Base-by-base conservation (phyloP, 2,797 vertebrate genomes). In the Microctenopoma lineatum region DNA sequence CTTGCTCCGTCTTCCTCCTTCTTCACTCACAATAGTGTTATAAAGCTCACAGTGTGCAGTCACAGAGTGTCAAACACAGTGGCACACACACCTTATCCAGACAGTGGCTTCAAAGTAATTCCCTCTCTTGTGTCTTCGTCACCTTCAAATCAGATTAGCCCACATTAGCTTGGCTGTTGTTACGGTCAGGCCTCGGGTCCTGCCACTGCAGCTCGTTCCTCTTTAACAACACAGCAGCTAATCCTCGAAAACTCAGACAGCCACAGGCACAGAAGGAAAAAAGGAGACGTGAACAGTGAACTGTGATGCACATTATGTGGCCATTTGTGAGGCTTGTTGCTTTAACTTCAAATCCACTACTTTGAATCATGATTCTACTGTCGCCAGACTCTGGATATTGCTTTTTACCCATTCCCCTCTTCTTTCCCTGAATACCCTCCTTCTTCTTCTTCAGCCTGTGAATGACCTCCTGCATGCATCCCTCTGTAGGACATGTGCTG, bases 91-190 rank as follows among this genome's bases (percentile, higher is more conserved):
- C 29, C 52, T 64, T 57, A 73, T 80, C 59, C 74, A 70, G 56
- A 79, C 63, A 69, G 45, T 52, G 58, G 73, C 44, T 66, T 86
- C 70, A 27, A 18, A 84, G 73, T 89, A 84, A 87, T 81, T 88
- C 87, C 32, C 66, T 74, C 84, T 76, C 83, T 79, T 50, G 11
- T 81, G 80, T 84, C 78, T 89, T 81, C 84, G 81, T 89, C 83
- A 88, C 90, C 89, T 91, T 89, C 87, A 90, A 70, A 89, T 89
- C 73, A 90, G 88, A 92, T 90, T 90, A 91, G 71, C 73, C 85
- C 81, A 83, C 89, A 84, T 86, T 87, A 86, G 66, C 59, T 8
- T 46, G 18, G 74, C 73, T 48, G 54, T 71, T 74, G 72, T 86
- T 78, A 67, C 66, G 44, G 73, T 64, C 67, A 56, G 82, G 68